A percentile compares a stretch with the other conserved stretches of the same genome.
Conservation (phyloP, 2,888 invertebrate species). For the Acrobasis suavella region DNA sequence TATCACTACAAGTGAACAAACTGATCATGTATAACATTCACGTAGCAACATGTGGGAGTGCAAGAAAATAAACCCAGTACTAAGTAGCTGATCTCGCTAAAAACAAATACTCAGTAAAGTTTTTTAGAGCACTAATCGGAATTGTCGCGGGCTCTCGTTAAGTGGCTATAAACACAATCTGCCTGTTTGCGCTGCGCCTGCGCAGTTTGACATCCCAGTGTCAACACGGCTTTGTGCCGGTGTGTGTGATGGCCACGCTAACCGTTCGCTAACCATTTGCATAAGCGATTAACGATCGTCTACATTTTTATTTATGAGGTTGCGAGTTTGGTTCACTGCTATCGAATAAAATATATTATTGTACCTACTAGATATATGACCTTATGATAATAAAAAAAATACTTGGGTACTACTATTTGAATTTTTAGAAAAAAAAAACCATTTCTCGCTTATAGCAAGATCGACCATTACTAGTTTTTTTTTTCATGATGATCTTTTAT, state of each 20-base stretch:
- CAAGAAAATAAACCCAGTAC: constrained; percentile 49
- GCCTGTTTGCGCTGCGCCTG: constrained; percentile 70
- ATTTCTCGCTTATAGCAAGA: no score
- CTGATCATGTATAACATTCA: not conserved
- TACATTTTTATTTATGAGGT: constrained; percentile 30
- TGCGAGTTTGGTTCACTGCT: constrained; percentile 4
- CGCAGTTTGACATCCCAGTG: constrained; percentile 66
- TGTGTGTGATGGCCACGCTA: constrained; percentile 65
- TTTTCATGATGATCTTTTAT: no score
- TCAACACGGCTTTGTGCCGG: constrained; percentile 64
- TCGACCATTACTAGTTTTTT: no score
- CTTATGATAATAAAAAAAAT: no score
- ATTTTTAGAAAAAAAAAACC: no score
- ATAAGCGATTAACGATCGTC: constrained; percentile 53
- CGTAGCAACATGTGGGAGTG: constrained; percentile 11
- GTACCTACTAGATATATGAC: no score
- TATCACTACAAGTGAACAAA: not conserved
- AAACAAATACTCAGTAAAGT: constrained; percentile 65
- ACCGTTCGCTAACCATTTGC: constrained; percentile 70
- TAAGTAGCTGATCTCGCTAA: constrained; percentile 75
- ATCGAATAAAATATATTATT: not conserved
- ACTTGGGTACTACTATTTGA: no score
- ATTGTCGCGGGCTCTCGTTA: constrained; percentile 75
- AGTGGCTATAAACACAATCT: constrained; percentile 82
- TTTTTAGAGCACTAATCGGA: constrained; percentile 78